Conservation (phyloP, 2,888 invertebrate species). For the Phragmatobia fuliginosa region DNA sequence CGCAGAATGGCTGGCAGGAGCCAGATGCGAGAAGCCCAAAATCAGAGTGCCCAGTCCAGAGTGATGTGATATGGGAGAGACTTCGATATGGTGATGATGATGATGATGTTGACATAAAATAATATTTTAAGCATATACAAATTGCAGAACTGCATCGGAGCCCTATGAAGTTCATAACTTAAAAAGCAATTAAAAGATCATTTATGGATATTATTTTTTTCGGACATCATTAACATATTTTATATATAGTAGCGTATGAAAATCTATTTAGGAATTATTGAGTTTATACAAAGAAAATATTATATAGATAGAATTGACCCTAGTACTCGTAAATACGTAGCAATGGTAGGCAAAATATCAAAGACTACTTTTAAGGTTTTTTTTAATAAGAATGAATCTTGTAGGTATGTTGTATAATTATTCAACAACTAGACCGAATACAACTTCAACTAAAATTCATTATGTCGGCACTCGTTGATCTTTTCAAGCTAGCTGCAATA, state of each 20-base stretch:
- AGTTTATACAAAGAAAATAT: too few relatives aligned
- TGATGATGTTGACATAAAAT: too few relatives aligned
- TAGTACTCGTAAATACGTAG: background rate
- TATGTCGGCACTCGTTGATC: background rate
- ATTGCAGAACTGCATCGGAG: background rate
- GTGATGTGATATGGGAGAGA: too few relatives aligned
- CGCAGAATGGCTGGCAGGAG: too few relatives aligned
- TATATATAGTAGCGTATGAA: too few relatives aligned
- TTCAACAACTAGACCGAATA: background rate
- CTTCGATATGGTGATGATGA: too few relatives aligned
- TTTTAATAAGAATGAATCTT: background rate
- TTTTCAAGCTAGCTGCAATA: background rate
- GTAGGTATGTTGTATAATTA: background rate
- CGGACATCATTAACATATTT: background rate
- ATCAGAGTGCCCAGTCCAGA: too few relatives aligned
- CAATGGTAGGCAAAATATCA: background rate
- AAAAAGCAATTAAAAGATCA: background rate
- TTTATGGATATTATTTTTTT: background rate
- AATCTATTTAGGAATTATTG: background rate
- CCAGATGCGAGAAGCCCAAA: too few relatives aligned
- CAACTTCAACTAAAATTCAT: background rate
- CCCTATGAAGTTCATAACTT: too few relatives aligned
- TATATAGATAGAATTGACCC: too few relatives aligned
- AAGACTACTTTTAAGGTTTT: background rate
- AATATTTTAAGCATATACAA: background rate